Evolutionary conservation across 2,888 invertebrate genomes (phyloP), one percentile per base, ranked within the genome.

Genomic region (Perithous albicinctus): DNA sequence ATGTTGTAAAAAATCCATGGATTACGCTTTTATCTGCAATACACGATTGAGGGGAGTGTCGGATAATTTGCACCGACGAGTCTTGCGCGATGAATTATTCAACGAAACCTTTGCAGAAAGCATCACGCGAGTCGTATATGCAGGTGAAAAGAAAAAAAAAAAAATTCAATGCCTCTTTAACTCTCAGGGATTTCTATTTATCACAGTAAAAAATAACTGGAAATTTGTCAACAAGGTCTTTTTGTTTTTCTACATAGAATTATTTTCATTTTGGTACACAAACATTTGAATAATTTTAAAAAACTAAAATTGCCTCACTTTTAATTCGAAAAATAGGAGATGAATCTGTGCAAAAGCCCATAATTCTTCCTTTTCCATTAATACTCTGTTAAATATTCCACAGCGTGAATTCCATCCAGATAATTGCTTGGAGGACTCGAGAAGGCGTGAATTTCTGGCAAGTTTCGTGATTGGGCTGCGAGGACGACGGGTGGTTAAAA

Each of bases 71-170:
- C 48, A 26, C 29, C 32, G 32, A 10, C 63, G 64, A 23, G 64
- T 26, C n/a, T 59, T 43, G 51, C 29, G 35, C 80, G 77, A 69
- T 81, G 81, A 81, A 81, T 81, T 69, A 81, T 81, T 77, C 81
- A 81, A 35, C 54, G 23, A 54, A 12, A 38, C 51, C 23, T 56
- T 51, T 12, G 63, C 43, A 18, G 46, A 64, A 75, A 54, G 79
- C 10, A 72, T 66, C 61, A 20, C 29, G 38, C 29, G 54, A 43
- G 61, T 48, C 43, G 43, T 15, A 43, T 43, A 12, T 4, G 1
- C n/a, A n/a, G n/a, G n/a, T n/a, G n/a, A n/a, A n/a, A n/a, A n/a
- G n/a, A n/a, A n/a, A n/a, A 29, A 23, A 15, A 73, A 73, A 77
- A 61, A 59, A 78, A 77, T 73, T 29, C 63, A 70, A 41, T 32